Evolutionary conservation across 1,140 invertebrate genomes (phyloP), one percentile per base, ranked within the genome.

Genomic region (Condylostylus longicornis): DNA sequence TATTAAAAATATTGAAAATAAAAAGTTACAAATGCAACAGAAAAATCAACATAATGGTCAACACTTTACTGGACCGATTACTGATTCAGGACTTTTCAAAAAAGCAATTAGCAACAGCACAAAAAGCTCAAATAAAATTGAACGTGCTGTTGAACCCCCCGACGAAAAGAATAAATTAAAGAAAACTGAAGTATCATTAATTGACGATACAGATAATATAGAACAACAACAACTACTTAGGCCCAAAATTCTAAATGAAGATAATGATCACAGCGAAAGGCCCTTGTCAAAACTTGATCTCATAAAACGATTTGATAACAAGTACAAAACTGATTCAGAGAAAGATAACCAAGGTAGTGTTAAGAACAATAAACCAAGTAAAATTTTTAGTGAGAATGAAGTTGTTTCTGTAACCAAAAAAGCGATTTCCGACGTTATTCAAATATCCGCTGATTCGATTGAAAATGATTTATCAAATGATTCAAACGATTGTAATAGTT

Each of bases 1-100:
- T 13, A 43, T 61, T 10, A 64, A 61, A 44, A 63, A 65, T 33
- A 46, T 62, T 18, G 61, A 63, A 43, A 65, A 62, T 32, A 50
- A 51, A 58, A 55, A 45, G 18, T 27, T 19, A 23, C 35, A 48
- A 42, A 43, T 41, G 38, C 38, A 44, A 49, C 32, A 45, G 33
- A 29, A 46, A 44, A 29, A 38, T 42, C 15, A 14, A 44, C 29
- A 19, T 35, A 21, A 42, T 13, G 28, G 22, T 20, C 18, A 34
- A 41, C 23, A 34, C n/a, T n/a, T n/a, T n/a, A n/a, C n/a, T n/a
- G n/a, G n/a, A n/a, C n/a, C n/a, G n/a, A n/a, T n/a, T n/a, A n/a
- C n/a, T n/a, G n/a, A n/a, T n/a, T n/a, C n/a, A n/a, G n/a, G n/a
- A n/a, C n/a, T n/a, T n/a, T n/a, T n/a, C n/a, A n/a, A n/a, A n/a